Conservation (phyloP, 2,888 invertebrate genomes). For the Drosophila fungiperda region DNA sequence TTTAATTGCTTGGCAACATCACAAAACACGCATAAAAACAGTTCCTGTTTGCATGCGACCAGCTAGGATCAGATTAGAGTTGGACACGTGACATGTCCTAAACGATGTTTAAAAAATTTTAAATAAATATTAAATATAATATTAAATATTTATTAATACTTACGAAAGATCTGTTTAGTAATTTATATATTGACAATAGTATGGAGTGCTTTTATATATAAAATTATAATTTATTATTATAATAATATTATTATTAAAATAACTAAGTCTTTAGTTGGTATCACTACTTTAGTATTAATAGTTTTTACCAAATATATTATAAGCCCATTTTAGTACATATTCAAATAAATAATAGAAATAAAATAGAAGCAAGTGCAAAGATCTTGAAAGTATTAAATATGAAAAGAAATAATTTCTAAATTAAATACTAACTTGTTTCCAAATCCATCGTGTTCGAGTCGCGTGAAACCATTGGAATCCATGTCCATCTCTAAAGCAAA, state of each 20-base stretch:
- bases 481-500: conserved; percentile 5
- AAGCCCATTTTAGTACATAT: background rate
- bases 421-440: background rate
- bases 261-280: no score
- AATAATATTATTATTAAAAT: background rate
- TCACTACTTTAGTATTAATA: background rate
- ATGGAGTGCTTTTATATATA: background rate
- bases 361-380: background rate
- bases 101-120: background rate
- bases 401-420: background rate
- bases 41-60: background rate
- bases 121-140: background rate
- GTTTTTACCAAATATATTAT: background rate
- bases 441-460: background rate
- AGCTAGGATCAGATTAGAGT: conserved; percentile 1
- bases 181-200: background rate
- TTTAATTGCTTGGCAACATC: conserved; percentile 74
- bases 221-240: background rate
- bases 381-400: background rate
- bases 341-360: background rate
- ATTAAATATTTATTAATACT: background rate
- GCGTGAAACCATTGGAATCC: background rate
- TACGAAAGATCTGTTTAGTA: background rate
- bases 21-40: conserved; percentile 49
- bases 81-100: background rate